Evolutionary conservation across 2,888 invertebrate genomes (phyloP).

Genomic region (Lasioglossum calceatum): DNA sequence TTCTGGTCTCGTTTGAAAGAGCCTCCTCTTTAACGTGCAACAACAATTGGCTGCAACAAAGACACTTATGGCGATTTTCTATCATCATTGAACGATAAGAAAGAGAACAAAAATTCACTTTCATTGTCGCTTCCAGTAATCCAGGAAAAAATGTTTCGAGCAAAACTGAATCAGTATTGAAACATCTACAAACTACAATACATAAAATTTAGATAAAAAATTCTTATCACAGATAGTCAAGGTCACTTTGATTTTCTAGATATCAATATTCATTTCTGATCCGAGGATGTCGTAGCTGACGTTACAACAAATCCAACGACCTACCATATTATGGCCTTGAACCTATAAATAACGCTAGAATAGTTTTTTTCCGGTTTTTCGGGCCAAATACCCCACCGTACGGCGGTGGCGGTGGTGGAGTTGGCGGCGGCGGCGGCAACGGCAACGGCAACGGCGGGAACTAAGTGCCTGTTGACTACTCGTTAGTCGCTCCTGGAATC

Average conservation of each 20-base stretch:
- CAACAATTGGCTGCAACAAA: not conserved
- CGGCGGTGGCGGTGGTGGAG: not conserved
- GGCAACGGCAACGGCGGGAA: constrained; percentile 35
- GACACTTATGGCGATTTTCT: not conserved
- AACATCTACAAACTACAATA: no score
- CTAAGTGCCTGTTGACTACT: constrained; percentile 61
- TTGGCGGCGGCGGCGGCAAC: constrained; percentile 29
- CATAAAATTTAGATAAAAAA: not conserved
- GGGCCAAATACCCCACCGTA: not conserved
- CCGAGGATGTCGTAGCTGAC: not conserved
- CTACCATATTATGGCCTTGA: not conserved
- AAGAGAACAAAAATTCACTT: not conserved
- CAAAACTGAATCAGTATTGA: not conserved
- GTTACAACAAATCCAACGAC: not conserved
- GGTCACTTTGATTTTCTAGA: not conserved
- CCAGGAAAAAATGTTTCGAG: not conserved
- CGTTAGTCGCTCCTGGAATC: constrained; percentile 62
- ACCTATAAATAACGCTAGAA: constrained; percentile 6
- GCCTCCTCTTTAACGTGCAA: not conserved
- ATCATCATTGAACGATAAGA: no score
- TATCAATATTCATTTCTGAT: not conserved
- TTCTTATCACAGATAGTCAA: not conserved
- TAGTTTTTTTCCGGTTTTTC: constrained; percentile 6
- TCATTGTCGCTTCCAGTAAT: not conserved
- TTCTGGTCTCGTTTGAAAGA: not conserved